Conservation (phyloP, 2,797 vertebrate genomes). For the Aulostomus chinensis region DNA sequence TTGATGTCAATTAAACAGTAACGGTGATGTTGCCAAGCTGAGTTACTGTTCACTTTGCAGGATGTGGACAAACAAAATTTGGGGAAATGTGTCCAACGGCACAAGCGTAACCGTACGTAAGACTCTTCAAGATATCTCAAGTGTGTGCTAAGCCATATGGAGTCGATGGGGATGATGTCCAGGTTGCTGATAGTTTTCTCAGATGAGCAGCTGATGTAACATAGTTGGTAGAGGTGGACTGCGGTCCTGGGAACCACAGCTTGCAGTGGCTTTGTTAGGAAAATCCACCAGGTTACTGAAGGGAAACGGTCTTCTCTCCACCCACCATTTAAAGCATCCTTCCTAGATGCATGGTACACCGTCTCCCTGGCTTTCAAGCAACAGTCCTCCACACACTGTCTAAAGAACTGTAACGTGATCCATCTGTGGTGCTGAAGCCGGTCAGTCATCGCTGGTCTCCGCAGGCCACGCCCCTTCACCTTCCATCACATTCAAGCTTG, state of each 20-base stretch:
- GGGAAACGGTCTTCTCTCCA: constrained; percentile 26
- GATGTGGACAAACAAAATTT: constrained; percentile 42
- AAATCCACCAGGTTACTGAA: constrained; percentile 12
- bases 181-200: constrained; percentile 15
- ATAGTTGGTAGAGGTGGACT: constrained; percentile 12
- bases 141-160: constrained; percentile 50
- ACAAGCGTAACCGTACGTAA: constrained; percentile 7
- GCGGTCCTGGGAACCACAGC: constrained; percentile 6
- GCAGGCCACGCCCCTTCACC: too few species aligned
- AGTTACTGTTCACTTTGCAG: constrained; percentile 56
- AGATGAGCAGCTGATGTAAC: constrained; percentile 9
- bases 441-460: constrained; percentile 34
- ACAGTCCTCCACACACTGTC: constrained; percentile 42
- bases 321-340: constrained; percentile 16
- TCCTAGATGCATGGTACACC: constrained; percentile 25
- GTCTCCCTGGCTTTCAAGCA: constrained; percentile 33
- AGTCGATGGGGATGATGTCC: constrained; percentile 1
- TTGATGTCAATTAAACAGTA: constrained; percentile 53
- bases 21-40: constrained; percentile 45
- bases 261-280: constrained; percentile 8
- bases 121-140: neutral
- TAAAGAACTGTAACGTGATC: constrained; percentile 40
- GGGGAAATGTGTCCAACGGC: constrained; percentile 5
- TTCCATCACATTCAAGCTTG: neutral
- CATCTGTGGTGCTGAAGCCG: constrained; percentile 43